A percentile compares a stretch with the other conserved stretches of the same genome.
Evolutionary conservation across 2,797 vertebrate genomes (phyloP).

Genomic region (Gobionotothen gibberifrons): DNA sequence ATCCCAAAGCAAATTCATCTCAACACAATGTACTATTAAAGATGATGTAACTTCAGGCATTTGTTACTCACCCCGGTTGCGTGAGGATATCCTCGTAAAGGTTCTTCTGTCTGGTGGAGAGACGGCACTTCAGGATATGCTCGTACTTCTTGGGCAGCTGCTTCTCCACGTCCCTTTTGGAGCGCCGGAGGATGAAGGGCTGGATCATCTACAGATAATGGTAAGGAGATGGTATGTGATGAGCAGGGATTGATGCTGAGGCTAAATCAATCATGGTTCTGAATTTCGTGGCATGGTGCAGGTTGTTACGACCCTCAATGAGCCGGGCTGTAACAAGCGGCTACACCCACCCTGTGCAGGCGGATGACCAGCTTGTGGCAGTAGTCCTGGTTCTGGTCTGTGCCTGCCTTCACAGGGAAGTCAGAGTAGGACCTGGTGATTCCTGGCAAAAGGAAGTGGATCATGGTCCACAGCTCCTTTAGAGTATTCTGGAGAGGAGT

Average conservation of each 20-base stretch:
- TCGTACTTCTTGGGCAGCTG: conserved; percentile 94
- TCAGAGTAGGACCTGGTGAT: conserved; percentile 91
- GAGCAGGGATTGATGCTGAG: background rate
- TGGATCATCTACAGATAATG: conserved; percentile 89
- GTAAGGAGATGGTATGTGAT: background rate
- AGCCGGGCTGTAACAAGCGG: background rate
- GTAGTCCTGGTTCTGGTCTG: conserved; percentile 95
- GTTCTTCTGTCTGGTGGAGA: conserved; percentile 90
- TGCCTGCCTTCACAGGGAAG: conserved; percentile 91
- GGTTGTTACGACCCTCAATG: no score
- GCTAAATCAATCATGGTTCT: background rate
- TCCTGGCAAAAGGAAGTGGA: conserved; percentile 92
- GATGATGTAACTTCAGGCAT: background rate
- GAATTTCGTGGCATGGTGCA: background rate
- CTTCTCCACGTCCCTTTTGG: conserved; percentile 93
- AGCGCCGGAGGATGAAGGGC: conserved; percentile 92
- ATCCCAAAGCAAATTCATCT: background rate
- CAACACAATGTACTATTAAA: background rate
- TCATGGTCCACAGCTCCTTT: conserved; percentile 94
- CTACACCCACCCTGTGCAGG: conserved; percentile 88
- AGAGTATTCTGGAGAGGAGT: conserved; percentile 92
- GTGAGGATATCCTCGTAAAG: conserved; percentile 94
- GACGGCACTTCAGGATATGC: conserved; percentile 91
- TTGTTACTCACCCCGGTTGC: conserved; percentile 85
- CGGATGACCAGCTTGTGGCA: conserved; percentile 95